Evolutionary conservation across 2,113 vertebrate genomes (phyloP), one percentile per base, ranked within the genome.

Genomic region (Laticauda colubrina): DNA sequence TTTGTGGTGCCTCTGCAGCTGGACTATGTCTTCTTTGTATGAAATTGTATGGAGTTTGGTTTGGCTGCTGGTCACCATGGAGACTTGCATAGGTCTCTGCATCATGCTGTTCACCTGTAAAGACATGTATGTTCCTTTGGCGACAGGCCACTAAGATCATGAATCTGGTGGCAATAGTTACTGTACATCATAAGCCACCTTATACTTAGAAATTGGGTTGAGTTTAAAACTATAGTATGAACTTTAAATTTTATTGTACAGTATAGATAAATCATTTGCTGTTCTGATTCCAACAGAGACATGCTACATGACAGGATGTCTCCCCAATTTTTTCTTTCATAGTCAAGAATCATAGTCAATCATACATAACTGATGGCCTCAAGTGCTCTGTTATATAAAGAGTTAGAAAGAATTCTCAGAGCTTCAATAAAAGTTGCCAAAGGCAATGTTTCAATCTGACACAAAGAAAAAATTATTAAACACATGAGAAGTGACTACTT

Each of bases 101-200:
- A 91, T 97, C 95, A 0, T 45, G 90, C 85, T 91, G 94, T 94
- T 96, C 97, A 91, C 96, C 97, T 97, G 92, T 85, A 97, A 97
- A 93, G 92, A 96, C 96, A 96, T 55, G 75, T 57, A 96, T 57
- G 75, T 53, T 95, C 43, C 15, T 93, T 92, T 90, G 93, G 54
- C 0, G 43, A 94, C 64, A 96, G 94, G 89, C 93, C 91, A 90
- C 93, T 61, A 90, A 91, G 90, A 90, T 69, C 23, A 23, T 2
- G 14, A 34, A 56, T 86, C 59, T 87, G 2, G 24, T 53, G 48
- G 48, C 3, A 91, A 89, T 85, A 75, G 89, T 4, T 61, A 61
- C 24, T 61, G 29, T 87, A 75, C 0, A 48, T 54, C n/a, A 53
- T 21, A 10, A 48, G 24, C 8, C 24, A 59, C 5, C 26, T 1